Base-by-base conservation (phyloP, 2,888 invertebrate species). In the Octodonta nipae region DNA sequence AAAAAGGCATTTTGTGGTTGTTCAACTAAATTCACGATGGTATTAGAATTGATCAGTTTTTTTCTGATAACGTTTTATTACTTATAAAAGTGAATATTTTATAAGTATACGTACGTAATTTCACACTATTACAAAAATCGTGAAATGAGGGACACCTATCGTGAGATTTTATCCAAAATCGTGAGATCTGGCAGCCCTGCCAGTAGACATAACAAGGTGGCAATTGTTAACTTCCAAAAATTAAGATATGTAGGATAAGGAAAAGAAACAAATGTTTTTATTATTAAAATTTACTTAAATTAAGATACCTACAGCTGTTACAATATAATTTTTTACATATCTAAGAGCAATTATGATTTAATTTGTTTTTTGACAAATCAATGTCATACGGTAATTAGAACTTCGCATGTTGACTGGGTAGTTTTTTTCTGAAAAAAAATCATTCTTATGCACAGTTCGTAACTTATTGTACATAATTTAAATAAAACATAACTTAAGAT, bases 271-370 rank as follows among this genome's bases (percentile, higher is more conserved):
- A 14, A 12, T 20, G 11, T 3, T 22, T 49, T 50, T 50, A 45
- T 50, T 55, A 55, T 54, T 55, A 54, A 56, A 56, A 55, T 56
- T 56, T 54, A 55, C 51, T 56, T 56, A 56, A 55, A 50, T 52
- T 50, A 54, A 44, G 46, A 47, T 50, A 50, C 54, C 54, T 55
- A 49, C 45, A n/a, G n/a, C n/a, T 48, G 45, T 52, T 50, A 54
- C 52, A 52, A 46, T 48, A 46, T 44, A 52, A 52, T 53, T 51
- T n/a, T n/a, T n/a, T 54, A 54, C 52, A 54, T 50, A 46, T 45
- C 50, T 47, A 50, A 38, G 44, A 48, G 46, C 43, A 46, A 41
- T 47, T 45, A 44, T 41, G 42, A 43, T 36, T 37, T 14, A 15
- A 28, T 16, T 32, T 26, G 30, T 30, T 34, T 32, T 16, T 31